Evolutionary conservation across 1,140 invertebrate genomes (phyloP).

Genomic region (Drosophila nigrodunni): DNA sequence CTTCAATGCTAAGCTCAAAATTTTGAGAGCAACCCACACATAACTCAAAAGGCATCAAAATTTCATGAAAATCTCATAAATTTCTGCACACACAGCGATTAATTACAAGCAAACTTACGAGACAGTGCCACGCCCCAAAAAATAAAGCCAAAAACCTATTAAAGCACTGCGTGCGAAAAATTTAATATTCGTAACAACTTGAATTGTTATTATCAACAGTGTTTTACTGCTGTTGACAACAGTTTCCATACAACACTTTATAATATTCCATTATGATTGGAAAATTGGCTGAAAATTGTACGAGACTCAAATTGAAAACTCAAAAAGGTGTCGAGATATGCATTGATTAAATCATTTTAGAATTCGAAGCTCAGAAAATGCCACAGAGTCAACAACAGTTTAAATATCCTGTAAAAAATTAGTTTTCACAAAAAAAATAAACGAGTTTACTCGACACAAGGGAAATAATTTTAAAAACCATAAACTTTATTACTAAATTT

Average conservation of each 20-base stretch:
- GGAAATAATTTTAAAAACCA: too few relatives aligned
- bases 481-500: too few relatives aligned
- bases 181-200: conserved; percentile 40
- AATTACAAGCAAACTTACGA: conserved; percentile 60
- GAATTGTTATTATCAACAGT: too few relatives aligned
- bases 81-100: conserved; percentile 72
- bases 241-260: conserved; percentile 38
- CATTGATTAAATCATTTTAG: conserved; percentile 66
- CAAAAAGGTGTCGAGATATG: conserved; percentile 36
- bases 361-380: conserved; percentile 27
- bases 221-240: conserved; percentile 61
- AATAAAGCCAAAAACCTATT: too few relatives aligned
- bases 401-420: neutral
- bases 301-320: conserved; percentile 16
- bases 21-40: conserved; percentile 53
- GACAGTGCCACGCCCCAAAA: conserved; percentile 65
- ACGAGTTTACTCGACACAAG: too few relatives aligned
- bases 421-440: too few relatives aligned
- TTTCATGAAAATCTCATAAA: conserved; percentile 75
- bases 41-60: conserved; percentile 68
- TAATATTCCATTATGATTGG: conserved; percentile 16
- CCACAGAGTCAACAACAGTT: neutral
- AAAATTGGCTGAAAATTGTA: conserved; percentile 21
- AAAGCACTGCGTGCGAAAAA: conserved; percentile 39
- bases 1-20: conserved; percentile 60